Percentiles rank a stretch among this genome's conserved stretches.
phyloP scores from a whole-genome alignment of 2,888 invertebrate species.

The Trachelus iudaicus region DNA sequence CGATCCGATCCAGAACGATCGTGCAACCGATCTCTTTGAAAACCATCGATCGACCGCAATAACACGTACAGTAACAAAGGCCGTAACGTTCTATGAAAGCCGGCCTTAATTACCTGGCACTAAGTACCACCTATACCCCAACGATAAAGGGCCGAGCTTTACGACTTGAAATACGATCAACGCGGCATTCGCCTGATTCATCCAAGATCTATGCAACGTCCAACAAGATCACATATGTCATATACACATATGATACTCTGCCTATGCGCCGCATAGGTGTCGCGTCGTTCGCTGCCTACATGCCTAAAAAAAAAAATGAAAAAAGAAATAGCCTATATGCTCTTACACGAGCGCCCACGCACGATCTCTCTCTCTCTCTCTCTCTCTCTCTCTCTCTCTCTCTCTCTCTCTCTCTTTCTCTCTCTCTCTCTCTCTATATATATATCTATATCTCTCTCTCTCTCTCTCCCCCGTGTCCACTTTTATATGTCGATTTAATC shows the following conservation, averaged over 20 bases:
- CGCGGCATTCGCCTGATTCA: not conserved
- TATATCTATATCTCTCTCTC: too few relatives aligned
- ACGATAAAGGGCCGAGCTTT: slow-evolving; percentile 54
- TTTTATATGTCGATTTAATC: slow-evolving; percentile 23
- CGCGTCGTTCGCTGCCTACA: not conserved
- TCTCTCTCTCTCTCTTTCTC: not conserved
- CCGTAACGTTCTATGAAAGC: not conserved
- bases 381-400: not conserved
- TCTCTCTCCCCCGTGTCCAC: not conserved
- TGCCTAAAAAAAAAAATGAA: not conserved
- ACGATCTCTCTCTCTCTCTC: not conserved
- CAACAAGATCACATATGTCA: not conserved
- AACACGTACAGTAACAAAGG: not conserved
- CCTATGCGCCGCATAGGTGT: not conserved
- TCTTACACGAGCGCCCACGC: not conserved
- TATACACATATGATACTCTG: not conserved
- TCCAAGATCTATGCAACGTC: not conserved
- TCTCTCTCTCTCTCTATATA: not conserved
- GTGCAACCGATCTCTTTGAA: not conserved
- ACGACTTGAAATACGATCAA: slow-evolving; percentile 45
- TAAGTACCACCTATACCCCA: not conserved
- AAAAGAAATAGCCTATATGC: not conserved
- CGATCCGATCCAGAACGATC: not conserved
- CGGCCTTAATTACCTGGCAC: not conserved
- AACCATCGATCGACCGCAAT: not conserved